Percentiles rank a stretch among this genome's conserved stretches.
phyloP scores from a whole-genome alignment of 2,113 vertebrate species.

The Nothobranchius furzeri region DNA sequence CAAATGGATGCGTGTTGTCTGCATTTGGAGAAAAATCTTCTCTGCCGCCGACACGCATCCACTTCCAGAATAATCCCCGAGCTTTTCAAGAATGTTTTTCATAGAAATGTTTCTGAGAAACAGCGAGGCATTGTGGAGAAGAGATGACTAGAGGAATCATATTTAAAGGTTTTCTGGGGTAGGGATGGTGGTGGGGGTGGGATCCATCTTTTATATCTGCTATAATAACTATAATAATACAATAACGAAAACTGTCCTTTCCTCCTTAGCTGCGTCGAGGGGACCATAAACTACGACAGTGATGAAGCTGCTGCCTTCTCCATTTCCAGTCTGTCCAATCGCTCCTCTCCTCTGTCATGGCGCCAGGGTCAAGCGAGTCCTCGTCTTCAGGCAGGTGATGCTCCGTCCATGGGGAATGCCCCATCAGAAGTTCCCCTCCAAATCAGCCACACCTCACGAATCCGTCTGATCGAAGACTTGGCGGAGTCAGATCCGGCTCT shows the following conservation, averaged over 20 bases:
- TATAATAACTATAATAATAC: neutral
- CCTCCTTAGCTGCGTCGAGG: conserved; percentile 84
- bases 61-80: conserved; percentile 26
- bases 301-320: conserved; percentile 91
- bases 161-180: conserved; percentile 8
- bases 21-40: neutral
- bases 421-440: conserved; percentile 86
- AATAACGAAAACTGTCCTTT: neutral
- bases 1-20: neutral
- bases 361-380: conserved; percentile 94
- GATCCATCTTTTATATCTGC: too few relatives aligned
- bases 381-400: conserved; percentile 91
- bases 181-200: neutral
- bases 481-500: conserved; percentile 81
- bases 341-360: conserved; percentile 94
- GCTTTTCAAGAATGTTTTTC: conserved; percentile 3
- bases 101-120: neutral
- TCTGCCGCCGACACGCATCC: neutral
- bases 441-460: conserved; percentile 86
- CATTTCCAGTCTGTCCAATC: conserved; percentile 91
- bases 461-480: conserved; percentile 88
- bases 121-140: neutral
- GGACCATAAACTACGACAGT: conserved; percentile 88
- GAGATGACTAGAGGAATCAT: conserved; percentile 3
- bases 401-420: conserved; percentile 86